Base-by-base conservation (phyloP, 2,888 invertebrate genomes). In the Dendrolimus houi region DNA sequence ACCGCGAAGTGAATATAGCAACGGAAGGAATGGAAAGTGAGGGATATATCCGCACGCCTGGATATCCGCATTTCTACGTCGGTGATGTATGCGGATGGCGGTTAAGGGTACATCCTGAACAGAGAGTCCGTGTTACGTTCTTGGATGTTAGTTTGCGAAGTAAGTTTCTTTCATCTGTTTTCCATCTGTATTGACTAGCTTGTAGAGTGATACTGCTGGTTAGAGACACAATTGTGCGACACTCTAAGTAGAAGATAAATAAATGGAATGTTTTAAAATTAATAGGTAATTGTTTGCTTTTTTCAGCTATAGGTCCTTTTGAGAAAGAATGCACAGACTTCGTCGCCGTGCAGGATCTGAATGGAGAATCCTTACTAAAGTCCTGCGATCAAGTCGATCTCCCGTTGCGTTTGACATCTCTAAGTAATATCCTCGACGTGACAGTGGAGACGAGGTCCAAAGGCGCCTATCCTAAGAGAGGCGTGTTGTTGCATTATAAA, bases 51-150 rank as follows among this genome's bases (percentile, higher is more conserved):
- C 91, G 93, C 52, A 94, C 93, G 62, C 95, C 95, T 0, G 95
- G 95, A 8, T 96, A 95, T 79, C 95, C 96, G 0, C 91, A 93
- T 66, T 95, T 92, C 81, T 95, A 95, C 74, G 90, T 94, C 12
- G 95, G 94, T 0, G 92, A 92, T 75, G 74, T 92, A 64, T 96
- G 96, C 75, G 89, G 92, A 52, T 95, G 95, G 95, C 91, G 88
- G 60, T 89, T 96, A 58, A 83, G 82, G 54, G 93, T 93, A 1
- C 84, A 92, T 54, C 88, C 91, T 0, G 93, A 93, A 59, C 94
- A 95, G 73, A 90, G 87, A 68, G 91, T 96, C 57, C 87, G 92
- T 63, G 76, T 95, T 56, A 93, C 93, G 0, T 81, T 96, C 47
- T 83, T 95, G 66, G 95, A 96, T 79, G 91, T 95, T 62, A 93